phyloP scores from a whole-genome alignment of 2,797 vertebrate species.

The Basileuterus tristriatus region DNA sequence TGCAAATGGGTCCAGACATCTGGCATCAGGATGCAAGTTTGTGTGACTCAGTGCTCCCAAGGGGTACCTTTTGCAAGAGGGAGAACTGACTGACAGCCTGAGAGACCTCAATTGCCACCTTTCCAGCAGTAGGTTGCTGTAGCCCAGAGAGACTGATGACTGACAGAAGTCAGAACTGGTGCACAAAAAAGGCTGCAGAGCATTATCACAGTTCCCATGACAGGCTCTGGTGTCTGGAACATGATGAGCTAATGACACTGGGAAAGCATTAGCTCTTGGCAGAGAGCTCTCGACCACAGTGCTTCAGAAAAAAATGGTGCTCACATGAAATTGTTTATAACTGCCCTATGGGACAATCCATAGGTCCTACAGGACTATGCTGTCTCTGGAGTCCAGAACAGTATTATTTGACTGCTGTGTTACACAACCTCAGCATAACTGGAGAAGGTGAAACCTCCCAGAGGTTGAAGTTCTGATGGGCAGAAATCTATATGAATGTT shows the following conservation, averaged over 20 bases:
- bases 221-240: neutral
- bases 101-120: neutral
- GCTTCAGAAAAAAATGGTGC: neutral
- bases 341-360: neutral
- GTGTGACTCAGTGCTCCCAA: neutral
- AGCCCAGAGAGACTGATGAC: neutral
- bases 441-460: neutral
- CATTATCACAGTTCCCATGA: neutral
- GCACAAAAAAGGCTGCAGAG: neutral
- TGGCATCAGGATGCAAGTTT: rapidly evolving
- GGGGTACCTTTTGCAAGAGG: neutral
- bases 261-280: neutral
- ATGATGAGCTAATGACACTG: neutral
- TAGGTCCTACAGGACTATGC: neutral
- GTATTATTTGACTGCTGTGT: neutral
- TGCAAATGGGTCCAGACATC: neutral
- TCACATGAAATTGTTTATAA: neutral
- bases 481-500: neutral
- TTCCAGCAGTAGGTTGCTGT: neutral
- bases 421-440: neutral
- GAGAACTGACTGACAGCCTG: neutral
- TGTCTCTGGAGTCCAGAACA: neutral
- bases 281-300: neutral
- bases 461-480: neutral
- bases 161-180: neutral